Conservation (phyloP, 1,140 invertebrate genomes). For the Pemphigus obesinymphae region DNA sequence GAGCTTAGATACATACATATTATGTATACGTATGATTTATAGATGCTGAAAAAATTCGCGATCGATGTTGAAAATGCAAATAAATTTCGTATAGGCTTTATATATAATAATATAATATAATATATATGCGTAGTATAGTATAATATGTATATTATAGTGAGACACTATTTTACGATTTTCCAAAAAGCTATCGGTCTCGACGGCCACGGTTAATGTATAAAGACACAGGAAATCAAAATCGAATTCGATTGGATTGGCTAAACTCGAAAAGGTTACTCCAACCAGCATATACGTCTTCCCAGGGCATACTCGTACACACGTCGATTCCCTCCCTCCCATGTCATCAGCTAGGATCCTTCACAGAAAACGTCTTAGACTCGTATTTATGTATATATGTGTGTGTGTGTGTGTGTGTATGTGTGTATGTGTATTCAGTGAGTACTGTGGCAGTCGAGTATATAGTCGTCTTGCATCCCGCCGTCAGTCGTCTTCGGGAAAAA, state of each 20-base stretch:
- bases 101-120: background rate
- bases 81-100: background rate
- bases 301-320: background rate
- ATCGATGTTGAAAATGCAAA: background rate
- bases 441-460: background rate
- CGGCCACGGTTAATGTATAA: background rate
- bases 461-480: background rate
- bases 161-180: background rate
- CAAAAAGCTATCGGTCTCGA: background rate
- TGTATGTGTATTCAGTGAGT: no score
- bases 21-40: no score
- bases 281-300: no score
- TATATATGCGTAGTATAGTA: background rate
- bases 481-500: background rate
- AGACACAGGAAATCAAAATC: constrained; percentile 11
- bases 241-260: constrained; percentile 19
- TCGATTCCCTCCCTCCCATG: background rate
- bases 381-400: no score
- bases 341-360: no score
- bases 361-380: no score
- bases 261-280: constrained; percentile 13
- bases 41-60: no score
- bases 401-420: no score
- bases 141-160: background rate
- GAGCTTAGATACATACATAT: no score